These are phyloP conservation scores for Synanthedon vespiformis DNA, from an alignment of 2,888 invertebrate species.

Conservation along the genomic window DNA sequence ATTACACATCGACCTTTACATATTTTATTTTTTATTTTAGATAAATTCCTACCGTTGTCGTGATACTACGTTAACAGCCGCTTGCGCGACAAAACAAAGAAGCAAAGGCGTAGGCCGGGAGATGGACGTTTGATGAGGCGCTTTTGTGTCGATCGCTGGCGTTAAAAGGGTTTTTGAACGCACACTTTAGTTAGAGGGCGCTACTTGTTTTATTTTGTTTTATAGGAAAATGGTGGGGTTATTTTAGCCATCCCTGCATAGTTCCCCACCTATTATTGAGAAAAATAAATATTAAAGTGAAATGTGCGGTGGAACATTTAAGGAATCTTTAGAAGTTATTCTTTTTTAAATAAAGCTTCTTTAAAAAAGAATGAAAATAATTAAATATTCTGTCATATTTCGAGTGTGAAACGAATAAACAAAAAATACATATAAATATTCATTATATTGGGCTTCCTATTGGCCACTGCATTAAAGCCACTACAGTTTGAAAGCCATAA, in stretches of 20 bases:
- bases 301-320: too few species aligned
- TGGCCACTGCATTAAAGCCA: slow-evolving; percentile 15
- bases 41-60: too few species aligned
- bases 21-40: too few species aligned
- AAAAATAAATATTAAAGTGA: too few species aligned
- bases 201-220: slow-evolving; percentile 9
- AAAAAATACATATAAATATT: background rate
- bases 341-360: too few species aligned
- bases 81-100: slow-evolving; percentile 56
- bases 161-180: slow-evolving; percentile 57
- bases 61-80: slow-evolving; percentile 15
- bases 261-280: too few species aligned
- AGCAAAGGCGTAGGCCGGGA: slow-evolving; percentile 34
- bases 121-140: slow-evolving; percentile 70
- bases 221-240: background rate
- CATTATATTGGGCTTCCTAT: background rate
- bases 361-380: too few species aligned
- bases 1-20: too few species aligned
- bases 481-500: slow-evolving; percentile 9
- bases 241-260: background rate
- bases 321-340: too few species aligned
- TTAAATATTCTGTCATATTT: too few species aligned
- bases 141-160: slow-evolving; percentile 58
- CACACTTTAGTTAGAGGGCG: slow-evolving; percentile 36
- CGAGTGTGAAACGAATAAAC: too few species aligned